Percentiles rank a stretch among this genome's conserved stretches.
Conservation (phyloP, 2,113 vertebrate species). For the Pollachius pollachius region DNA sequence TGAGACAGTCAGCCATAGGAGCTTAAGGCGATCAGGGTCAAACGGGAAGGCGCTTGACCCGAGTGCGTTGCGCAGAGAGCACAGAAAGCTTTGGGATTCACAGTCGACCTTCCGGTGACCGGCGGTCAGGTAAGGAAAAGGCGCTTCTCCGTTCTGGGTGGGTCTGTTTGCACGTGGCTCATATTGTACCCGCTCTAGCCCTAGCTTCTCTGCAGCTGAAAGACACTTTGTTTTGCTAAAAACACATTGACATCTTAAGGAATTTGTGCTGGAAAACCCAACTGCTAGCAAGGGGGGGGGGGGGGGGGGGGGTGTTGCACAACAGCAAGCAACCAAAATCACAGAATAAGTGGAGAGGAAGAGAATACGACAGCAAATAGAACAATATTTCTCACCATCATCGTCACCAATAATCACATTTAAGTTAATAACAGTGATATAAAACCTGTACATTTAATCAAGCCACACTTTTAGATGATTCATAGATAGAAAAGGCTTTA, state of each 20-base stretch:
- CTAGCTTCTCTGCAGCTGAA: not conserved
- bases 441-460: no score
- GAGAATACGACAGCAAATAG: conserved; percentile 43
- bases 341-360: conserved; percentile 28
- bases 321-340: conserved; percentile 32
- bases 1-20: not conserved
- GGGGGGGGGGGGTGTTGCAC: conserved; percentile 9
- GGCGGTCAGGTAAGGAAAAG: not conserved
- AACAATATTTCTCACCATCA: conserved; percentile 25
- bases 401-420: conserved; percentile 43
- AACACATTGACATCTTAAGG: not conserved
- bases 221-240: not conserved
- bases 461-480: no score
- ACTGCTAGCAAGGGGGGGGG: not conserved
- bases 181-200: no score
- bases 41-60: not conserved
- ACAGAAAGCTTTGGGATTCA: not conserved
- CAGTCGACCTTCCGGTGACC: not conserved
- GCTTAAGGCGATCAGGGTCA: not conserved
- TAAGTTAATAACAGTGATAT: not conserved
- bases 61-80: not conserved
- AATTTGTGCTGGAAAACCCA: not conserved
- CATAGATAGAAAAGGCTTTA: no score
- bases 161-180: not conserved
- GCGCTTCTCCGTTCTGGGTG: conserved; percentile 34